Percentiles rank a stretch among this genome's conserved stretches.
Conservation (phyloP, 1,140 invertebrate genomes). For the Aphelenchoides fujianensis region DNA sequence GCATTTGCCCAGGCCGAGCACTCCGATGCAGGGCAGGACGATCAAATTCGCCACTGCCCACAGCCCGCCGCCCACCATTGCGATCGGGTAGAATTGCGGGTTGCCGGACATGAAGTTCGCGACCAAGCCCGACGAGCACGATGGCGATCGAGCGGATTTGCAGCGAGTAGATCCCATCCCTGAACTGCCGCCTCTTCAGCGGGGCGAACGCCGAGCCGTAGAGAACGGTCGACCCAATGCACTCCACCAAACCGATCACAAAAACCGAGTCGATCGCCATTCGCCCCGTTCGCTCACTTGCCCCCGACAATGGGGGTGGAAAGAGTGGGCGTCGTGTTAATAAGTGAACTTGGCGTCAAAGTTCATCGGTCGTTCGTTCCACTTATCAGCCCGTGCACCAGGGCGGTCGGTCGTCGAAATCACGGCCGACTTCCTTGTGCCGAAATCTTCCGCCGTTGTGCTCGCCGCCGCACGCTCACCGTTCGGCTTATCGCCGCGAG, state of each 20-base stretch:
- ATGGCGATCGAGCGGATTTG: constrained; percentile 12
- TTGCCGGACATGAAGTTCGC: neutral
- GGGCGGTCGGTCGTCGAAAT: no score
- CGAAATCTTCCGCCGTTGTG: no score
- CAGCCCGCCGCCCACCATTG: neutral
- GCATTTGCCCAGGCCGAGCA: neutral
- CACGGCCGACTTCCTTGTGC: no score
- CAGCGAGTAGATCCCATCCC: constrained; percentile 12
- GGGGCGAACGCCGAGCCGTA: constrained; percentile 12
- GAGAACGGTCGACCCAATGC: neutral
- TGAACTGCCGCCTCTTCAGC: neutral
- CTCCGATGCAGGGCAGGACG: constrained; percentile 9
- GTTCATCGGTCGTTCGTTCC: no score
- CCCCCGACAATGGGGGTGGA: no score
- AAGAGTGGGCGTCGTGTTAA: no score
- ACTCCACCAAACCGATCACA: neutral
- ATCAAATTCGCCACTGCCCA: constrained; percentile 11
- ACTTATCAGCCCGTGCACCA: no score
- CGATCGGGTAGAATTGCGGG: constrained; percentile 6
- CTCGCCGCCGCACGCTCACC: no score
- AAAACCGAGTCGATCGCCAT: neutral
- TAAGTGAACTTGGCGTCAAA: no score
- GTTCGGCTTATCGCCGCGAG: no score
- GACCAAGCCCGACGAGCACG: neutral
- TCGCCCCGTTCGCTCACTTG: no score